phyloP scores from a whole-genome alignment of 2,113 vertebrate species.

The Otis tarda region DNA sequence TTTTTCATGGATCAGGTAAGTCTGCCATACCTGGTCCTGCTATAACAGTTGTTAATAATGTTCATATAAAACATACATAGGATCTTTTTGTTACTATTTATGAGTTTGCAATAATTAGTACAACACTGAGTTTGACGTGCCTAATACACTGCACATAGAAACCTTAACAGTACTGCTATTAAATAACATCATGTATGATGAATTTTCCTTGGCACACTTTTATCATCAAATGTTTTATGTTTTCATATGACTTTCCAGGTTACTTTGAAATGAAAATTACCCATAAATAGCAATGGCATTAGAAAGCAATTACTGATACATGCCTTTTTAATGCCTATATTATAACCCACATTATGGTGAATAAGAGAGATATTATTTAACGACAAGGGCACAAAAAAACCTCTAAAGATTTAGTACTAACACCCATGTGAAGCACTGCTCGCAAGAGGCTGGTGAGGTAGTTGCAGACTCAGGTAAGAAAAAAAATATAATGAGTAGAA shows the following conservation, averaged over 20 bases:
- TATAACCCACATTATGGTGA: neutral
- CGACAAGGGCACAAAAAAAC: neutral
- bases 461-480: neutral
- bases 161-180: neutral
- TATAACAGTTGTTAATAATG: neutral
- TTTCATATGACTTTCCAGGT: conserved; percentile 17
- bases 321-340: conserved; percentile 37
- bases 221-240: neutral
- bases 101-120: neutral
- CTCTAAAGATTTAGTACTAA: neutral
- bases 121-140: neutral
- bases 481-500: neutral
- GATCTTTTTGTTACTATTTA: neutral
- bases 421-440: neutral
- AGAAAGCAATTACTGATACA: conserved; percentile 28
- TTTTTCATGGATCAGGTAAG: neutral
- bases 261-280: conserved; percentile 4
- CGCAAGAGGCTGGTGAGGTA: neutral
- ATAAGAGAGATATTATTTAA: conserved; percentile 33
- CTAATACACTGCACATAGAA: neutral
- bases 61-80: neutral
- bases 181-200: neutral
- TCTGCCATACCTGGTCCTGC: neutral
- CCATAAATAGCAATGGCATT: conserved; percentile 18
- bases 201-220: neutral